Base-by-base conservation (phyloP, 2,888 invertebrate genomes). In the Tetragnatha montana region DNA sequence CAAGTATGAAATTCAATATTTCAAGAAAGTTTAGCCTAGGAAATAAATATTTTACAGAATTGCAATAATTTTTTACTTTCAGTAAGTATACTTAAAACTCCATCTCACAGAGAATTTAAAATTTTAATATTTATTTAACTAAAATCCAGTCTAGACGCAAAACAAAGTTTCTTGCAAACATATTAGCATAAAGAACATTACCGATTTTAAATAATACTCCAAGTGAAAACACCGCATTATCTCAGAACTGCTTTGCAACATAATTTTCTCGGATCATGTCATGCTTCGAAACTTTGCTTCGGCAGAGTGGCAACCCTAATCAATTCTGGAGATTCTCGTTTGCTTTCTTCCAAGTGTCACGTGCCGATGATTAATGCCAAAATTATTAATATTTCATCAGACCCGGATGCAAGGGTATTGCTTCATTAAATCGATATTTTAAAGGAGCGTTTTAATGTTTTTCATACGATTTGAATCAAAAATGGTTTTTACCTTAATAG, bases 381-480 rank as follows among this genome's bases (percentile, higher is more conserved):
- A 74, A 70, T 82, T 74, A 82, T 82, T 74, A 82, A 82, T 82
- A 82, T 82, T 74, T 74, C 60, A 74, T 51, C 73, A n/a, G 60
- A 60, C 60, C 74, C n/a, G 6, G 73, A 74, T 8, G 74, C 51
- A 60, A 22, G 17, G n/a, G 60, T 82, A 22, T 50, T 82, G 74
- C 71, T 81, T 49, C 81, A n/a, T 51, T 82, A 35, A 82, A 82
- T 82, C 82, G 51, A 82, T 82, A 82, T 60, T 74, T 73, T 82
- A 82, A 82, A 82, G 60, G 51, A 7, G 21, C 1, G 60, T 12
- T 60, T 60, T 60, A 60, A 60, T 60, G 60, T 12, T 17, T 60
- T 60, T 60, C 12, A 17, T 60, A 12, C 4, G 12, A 60, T 60
- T 60, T 12, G 12, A 60, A 60, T 17, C 12, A 60, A 60, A 60